A percentile compares a stretch with the other conserved stretches of the same genome.
These are phyloP conservation scores for Vultur gryphus DNA, from an alignment of 2,797 vertebrate genomes.

Conservation along the genomic window DNA sequence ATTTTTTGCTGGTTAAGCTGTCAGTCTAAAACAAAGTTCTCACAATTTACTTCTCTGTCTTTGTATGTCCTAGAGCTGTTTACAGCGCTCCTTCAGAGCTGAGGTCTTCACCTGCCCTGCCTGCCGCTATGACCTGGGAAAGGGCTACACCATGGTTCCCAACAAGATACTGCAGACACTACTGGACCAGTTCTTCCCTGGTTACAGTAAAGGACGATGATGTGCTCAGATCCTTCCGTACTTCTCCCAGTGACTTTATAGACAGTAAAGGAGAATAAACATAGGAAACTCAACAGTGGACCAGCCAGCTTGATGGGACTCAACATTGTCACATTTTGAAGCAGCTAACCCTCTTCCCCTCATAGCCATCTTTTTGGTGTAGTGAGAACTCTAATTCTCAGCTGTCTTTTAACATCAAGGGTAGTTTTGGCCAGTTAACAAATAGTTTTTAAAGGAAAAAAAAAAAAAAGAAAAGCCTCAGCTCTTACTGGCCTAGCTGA, in stretches of 20 bases:
- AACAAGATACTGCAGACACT: constrained; percentile 93
- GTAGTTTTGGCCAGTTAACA: constrained; percentile 75
- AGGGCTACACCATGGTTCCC: constrained; percentile 91
- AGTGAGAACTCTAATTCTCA: constrained; percentile 72
- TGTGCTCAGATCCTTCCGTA: constrained; percentile 37
- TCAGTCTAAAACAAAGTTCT: neutral
- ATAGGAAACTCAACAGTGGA: constrained; percentile 63
- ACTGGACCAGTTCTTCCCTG: constrained; percentile 98
- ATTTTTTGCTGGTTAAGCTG: neutral
- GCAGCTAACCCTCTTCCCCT: constrained; percentile 75
- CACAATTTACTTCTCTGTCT: neutral
- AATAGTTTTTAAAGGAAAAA: constrained; percentile 53
- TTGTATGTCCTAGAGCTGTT: constrained; percentile 81
- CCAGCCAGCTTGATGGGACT: constrained; percentile 67
- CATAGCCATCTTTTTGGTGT: constrained; percentile 73
- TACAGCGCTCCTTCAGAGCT: constrained; percentile 95
- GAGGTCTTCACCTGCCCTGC: constrained; percentile 96
- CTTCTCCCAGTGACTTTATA: constrained; percentile 65
- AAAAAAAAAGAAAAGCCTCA: constrained; percentile 56
- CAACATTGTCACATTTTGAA: constrained; percentile 67
- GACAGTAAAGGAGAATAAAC: constrained; percentile 59
- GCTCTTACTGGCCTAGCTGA: constrained; percentile 66
- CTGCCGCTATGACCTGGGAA: constrained; percentile 94
- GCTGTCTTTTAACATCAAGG: constrained; percentile 74
- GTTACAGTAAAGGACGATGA: constrained; percentile 99